Conservation (phyloP, 1,140 invertebrate genomes). For the Zaprionus ghesquierei region DNA sequence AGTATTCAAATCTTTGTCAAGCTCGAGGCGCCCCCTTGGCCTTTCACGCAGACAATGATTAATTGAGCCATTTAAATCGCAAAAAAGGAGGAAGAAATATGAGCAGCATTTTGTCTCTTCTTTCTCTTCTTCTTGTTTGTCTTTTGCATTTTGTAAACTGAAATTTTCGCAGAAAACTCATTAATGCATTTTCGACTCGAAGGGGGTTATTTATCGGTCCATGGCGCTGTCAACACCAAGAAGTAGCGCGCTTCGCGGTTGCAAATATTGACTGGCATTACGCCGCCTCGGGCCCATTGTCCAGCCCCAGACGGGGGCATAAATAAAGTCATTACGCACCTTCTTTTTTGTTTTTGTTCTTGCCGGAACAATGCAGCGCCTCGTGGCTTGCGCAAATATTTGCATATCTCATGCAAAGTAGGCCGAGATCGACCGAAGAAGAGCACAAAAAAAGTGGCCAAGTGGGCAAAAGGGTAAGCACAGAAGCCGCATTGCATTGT, state of each 20-base stretch:
- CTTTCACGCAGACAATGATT: conserved; percentile 67
- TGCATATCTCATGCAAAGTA: conserved; percentile 55
- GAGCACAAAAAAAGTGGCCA: neutral
- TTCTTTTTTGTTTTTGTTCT: conserved; percentile 30
- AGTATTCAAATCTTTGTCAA: neutral
- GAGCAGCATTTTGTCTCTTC: neutral
- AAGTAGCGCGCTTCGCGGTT: conserved; percentile 10
- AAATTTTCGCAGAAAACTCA: conserved; percentile 58
- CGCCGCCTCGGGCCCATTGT: conserved; percentile 53
- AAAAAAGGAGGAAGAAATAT: neutral
- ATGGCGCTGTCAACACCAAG: conserved; percentile 51
- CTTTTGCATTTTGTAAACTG: conserved; percentile 23
- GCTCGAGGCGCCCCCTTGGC: conserved; percentile 14
- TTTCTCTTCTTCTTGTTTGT: neutral
- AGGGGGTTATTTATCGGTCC: conserved; percentile 51
- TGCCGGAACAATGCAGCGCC: conserved; percentile 27
- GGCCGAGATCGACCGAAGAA: conserved; percentile 6
- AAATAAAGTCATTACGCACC: conserved; percentile 78
- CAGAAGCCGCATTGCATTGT: conserved; percentile 25
- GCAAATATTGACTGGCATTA: conserved; percentile 59
- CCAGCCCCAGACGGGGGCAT: conserved; percentile 22
- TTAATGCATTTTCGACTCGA: conserved; percentile 43
- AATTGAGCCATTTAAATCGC: conserved; percentile 67
- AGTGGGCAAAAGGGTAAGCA: conserved; percentile 25
- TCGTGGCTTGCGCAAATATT: conserved; percentile 51